Conservation (phyloP, 1,140 invertebrate species). For the Hycleus cichorii region DNA sequence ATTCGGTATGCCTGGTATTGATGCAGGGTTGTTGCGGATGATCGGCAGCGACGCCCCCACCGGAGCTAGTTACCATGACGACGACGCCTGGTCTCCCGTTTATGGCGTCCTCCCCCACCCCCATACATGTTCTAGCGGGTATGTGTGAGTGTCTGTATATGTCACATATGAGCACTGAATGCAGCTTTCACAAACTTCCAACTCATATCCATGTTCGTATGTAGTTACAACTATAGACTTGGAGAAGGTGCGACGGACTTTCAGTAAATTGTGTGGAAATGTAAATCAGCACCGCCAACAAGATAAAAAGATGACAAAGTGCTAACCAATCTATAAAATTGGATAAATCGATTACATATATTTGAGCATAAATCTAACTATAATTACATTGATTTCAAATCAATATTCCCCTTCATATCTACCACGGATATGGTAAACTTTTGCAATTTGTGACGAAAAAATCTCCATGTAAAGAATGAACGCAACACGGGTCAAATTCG, state of each 20-base stretch:
- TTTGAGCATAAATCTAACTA: too few relatives aligned
- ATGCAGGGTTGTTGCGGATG: slow-evolving; percentile 32
- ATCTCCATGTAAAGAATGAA: not conserved
- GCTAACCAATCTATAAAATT: too few relatives aligned
- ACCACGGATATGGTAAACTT: too few relatives aligned
- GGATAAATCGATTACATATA: too few relatives aligned
- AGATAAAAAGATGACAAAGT: too few relatives aligned
- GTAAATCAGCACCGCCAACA: too few relatives aligned
- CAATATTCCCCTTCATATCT: too few relatives aligned
- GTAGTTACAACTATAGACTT: not conserved
- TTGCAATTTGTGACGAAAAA: too few relatives aligned
- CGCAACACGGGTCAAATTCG: slow-evolving; percentile 7
- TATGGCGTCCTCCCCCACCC: slow-evolving; percentile 17
- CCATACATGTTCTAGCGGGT: not conserved
- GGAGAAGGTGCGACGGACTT: not conserved
- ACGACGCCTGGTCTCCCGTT: slow-evolving; percentile 15
- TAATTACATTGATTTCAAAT: too few relatives aligned
- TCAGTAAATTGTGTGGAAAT: too few relatives aligned
- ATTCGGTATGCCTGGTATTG: slow-evolving; percentile 24
- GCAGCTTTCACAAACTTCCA: too few relatives aligned
- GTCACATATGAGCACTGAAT: slow-evolving; percentile 23
- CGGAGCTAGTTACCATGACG: slow-evolving; percentile 22
- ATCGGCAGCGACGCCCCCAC: slow-evolving; percentile 32
- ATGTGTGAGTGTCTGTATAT: not conserved
- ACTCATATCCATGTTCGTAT: not conserved